phyloP scores from a whole-genome alignment of 2,113 vertebrate genomes.

The Capreolus pygargus region DNA sequence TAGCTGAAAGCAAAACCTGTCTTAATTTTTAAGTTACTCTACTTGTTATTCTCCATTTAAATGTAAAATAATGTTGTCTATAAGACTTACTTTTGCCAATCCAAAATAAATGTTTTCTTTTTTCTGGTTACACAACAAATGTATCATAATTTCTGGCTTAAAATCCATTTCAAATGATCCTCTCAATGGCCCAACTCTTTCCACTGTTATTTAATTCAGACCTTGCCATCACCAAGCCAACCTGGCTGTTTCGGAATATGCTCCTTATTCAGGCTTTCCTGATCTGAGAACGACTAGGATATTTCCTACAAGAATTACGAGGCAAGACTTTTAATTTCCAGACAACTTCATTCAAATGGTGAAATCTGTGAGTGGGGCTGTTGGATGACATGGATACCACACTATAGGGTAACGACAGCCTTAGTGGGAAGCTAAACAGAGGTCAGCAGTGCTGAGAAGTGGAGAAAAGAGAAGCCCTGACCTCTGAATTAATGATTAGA shows the following conservation, averaged over 20 bases:
- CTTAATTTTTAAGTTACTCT: background rate
- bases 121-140: background rate
- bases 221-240: background rate
- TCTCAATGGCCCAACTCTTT: background rate
- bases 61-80: background rate
- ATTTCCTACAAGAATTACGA: background rate
- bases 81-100: background rate
- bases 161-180: background rate
- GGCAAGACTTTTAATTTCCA: background rate
- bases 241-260: background rate
- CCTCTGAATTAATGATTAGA: no score
- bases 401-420: rapidly evolving
- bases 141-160: background rate
- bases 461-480: background rate
- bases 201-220: background rate
- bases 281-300: background rate
- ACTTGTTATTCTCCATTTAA: background rate
- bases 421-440: background rate
- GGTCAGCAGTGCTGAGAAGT: background rate
- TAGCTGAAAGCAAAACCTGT: background rate
- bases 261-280: background rate
- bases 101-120: background rate
- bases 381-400: rapidly evolving
- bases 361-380: background rate
- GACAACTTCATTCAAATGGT: background rate